Conservation (phyloP, 37 sponge, comb jelly and placozoan species). For the Crambe crambe region DNA sequence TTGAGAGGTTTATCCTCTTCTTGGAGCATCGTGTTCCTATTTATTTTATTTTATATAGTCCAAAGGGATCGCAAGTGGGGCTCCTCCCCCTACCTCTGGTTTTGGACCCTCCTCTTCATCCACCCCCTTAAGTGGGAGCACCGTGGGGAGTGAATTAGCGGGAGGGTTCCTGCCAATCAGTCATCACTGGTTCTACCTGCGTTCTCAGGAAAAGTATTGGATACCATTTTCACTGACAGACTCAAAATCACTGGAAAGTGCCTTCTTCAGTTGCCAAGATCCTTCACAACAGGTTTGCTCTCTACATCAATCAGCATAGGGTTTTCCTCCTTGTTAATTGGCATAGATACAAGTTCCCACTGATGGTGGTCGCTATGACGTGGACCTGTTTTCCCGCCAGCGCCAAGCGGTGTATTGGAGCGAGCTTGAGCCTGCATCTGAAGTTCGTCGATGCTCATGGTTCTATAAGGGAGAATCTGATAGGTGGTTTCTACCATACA, state of each 20-base stretch:
- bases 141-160: no score
- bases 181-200: conserved; percentile 93
- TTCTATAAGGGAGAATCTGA: conserved; percentile 89
- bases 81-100: no score
- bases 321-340: not conserved
- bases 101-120: no score
- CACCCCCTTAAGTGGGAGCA: no score
- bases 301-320: no score
- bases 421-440: conserved; percentile 69
- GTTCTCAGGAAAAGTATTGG: conserved; percentile 81
- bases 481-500: conserved; percentile 85
- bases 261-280: not conserved
- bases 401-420: conserved; percentile 91
- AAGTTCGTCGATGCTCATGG: conserved; percentile 92
- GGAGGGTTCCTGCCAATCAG: no score
- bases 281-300: conserved; percentile 34
- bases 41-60: not conserved
- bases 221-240: conserved; percentile 92
- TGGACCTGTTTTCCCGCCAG: conserved; percentile 60
- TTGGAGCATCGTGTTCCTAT: not conserved
- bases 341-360: conserved; percentile 65
- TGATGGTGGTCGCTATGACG: conserved; percentile 97
- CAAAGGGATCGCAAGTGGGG: not conserved
- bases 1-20: no score
- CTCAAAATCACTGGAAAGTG: conserved; percentile 68